These are phyloP conservation scores for Hycleus cichorii DNA, from an alignment of 1,140 invertebrate species.

Conservation along the genomic window DNA sequence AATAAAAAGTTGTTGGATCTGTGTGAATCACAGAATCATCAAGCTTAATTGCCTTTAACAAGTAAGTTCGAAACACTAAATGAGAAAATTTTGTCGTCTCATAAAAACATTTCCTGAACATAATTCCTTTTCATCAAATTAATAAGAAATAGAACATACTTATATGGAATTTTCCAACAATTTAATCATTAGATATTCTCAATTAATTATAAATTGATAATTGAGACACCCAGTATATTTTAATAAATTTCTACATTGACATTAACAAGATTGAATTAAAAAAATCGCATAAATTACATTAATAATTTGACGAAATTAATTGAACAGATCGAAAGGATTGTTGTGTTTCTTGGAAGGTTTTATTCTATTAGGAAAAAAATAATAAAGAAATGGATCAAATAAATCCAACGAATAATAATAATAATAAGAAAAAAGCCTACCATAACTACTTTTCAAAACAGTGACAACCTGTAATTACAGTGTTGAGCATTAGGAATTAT, in stretches of 20 bases:
- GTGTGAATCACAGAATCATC: slow-evolving; percentile 34
- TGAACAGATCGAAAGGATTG: not conserved
- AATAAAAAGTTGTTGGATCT: slow-evolving; percentile 25
- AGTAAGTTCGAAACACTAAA: slow-evolving; percentile 16
- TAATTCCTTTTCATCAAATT: no score
- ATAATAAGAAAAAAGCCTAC: slow-evolving; percentile 26
- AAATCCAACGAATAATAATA: not conserved
- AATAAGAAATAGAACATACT: no score
- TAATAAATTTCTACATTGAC: no score
- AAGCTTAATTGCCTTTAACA: slow-evolving; percentile 28
- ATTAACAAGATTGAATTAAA: no score
- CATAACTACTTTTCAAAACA: slow-evolving; percentile 26
- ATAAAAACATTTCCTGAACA: slow-evolving; percentile 16
- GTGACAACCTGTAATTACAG: slow-evolving; percentile 33
- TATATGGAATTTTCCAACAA: no score
- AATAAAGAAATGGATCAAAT: no score
- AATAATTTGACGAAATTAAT: no score
- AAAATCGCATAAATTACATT: no score
- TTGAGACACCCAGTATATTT: no score
- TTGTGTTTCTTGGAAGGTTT: slow-evolving; percentile 20
- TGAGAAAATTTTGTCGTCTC: slow-evolving; percentile 17
- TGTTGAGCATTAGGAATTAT: slow-evolving; percentile 27
- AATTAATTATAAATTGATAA: no score
- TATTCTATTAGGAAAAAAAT: no score
- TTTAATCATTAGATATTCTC: no score